Base-by-base conservation (phyloP, 2,888 invertebrate species). In the Asteroscopus sphinx region DNA sequence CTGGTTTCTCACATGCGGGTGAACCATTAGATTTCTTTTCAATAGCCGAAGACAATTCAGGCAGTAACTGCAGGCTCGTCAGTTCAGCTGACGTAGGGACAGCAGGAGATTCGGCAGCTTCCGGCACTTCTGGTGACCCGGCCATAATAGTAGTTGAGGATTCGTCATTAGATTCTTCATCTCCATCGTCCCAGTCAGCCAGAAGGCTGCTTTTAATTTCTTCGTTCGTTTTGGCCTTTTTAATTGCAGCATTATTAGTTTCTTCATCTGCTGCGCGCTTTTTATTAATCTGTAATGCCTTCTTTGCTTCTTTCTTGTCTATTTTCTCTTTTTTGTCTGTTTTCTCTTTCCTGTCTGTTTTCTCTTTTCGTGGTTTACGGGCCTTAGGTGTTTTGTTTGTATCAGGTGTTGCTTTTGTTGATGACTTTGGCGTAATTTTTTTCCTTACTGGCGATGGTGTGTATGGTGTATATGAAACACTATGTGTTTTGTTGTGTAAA, bases 151-250 rank as follows among this genome's bases (percentile, higher is more conserved):
- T 81, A 13, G 80, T 71, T 16, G 87, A 78, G 12, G 89, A 86
- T 62, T 89, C 90, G 47, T 91, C 93, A 71, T 87, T 88, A 7
- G 87, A 90, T 52, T 91, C 90, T 40, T 93, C 93, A 51, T 89
- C 93, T 13, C 83, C 96, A 73, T 97, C 97, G 66, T 96, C 96
- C 97, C 97, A 97, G 80, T 97, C 97, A 0, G 97, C 97, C 55
- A 97, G 87, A 37, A 97, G 90, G 73, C 96, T 96, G 54, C 95
- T 96, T 59, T 96, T 95, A 69, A 97, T 95, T 84, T 96, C 96
- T 56, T 95, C 94, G 82, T 95, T 95, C 32, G 95, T 95, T 82
- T 95, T 95, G 49, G 87, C 83, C 73, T 94, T 94, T 73, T 95
- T 95, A 17, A 80, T 73, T 76, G 91, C 90, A 41, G 67, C 69